These are phyloP conservation scores for Beris morrisii DNA, from an alignment of 2,888 invertebrate genomes.

Conservation along the genomic window DNA sequence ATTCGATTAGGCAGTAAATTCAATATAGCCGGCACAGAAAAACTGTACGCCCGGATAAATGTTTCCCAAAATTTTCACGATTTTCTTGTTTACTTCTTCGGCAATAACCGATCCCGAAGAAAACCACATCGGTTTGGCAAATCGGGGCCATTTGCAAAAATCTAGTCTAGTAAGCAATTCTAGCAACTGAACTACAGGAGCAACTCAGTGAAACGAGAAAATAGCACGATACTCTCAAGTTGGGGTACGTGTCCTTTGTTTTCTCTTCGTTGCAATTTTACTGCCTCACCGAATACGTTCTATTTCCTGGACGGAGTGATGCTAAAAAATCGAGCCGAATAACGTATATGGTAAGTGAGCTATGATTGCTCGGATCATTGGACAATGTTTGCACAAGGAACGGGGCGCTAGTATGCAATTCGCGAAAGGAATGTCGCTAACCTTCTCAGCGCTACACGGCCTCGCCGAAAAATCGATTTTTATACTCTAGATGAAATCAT, in stretches of 20 bases:
- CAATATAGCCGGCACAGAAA: too few species aligned
- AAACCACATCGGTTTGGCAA: slow-evolving; percentile 45
- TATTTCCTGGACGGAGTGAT: slow-evolving; percentile 85
- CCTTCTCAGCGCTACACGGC: slow-evolving; percentile 90
- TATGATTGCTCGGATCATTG: slow-evolving; percentile 86
- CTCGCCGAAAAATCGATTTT: slow-evolving; percentile 94
- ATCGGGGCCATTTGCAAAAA: too few species aligned
- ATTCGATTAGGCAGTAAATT: too few species aligned
- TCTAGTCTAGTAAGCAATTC: slow-evolving; percentile 76
- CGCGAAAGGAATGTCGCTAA: slow-evolving; percentile 96
- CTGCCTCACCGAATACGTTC: slow-evolving; percentile 4
- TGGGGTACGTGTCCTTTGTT: slow-evolving; percentile 58
- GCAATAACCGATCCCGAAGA: slow-evolving; percentile 47
- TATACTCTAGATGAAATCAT: too few species aligned
- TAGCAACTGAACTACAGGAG: slow-evolving; percentile 81
- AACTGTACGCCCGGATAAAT: slow-evolving; percentile 34
- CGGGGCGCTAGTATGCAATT: slow-evolving; percentile 89
- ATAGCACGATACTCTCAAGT: slow-evolving; percentile 84
- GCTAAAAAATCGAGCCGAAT: slow-evolving; percentile 82
- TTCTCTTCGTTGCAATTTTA: background rate
- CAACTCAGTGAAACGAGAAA: slow-evolving; percentile 87
- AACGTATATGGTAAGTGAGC: slow-evolving; percentile 85
- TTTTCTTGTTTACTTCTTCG: slow-evolving; percentile 33
- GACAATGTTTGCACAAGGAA: slow-evolving; percentile 94
- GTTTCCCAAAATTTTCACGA: slow-evolving; percentile 37